Evolutionary conservation across 2,113 vertebrate species (phyloP).

Genomic region (Crotalus helleri): DNA sequence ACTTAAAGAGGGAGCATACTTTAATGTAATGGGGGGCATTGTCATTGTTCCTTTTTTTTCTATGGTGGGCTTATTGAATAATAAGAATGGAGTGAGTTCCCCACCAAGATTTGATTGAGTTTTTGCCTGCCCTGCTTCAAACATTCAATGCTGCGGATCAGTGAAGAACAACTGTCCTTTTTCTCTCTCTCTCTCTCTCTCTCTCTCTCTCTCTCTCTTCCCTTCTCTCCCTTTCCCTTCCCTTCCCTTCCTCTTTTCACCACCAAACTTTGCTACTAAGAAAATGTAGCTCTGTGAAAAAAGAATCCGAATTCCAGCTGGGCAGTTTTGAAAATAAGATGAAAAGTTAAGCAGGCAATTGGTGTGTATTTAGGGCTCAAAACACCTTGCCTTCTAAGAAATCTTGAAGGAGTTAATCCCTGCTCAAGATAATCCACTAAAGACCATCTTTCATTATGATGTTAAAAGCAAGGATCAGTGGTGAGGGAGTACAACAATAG

Average conservation of each 20-base stretch:
- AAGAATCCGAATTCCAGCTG: constrained; percentile 86
- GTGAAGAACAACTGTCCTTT: constrained; percentile 71
- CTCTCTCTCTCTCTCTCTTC: constrained; percentile 43
- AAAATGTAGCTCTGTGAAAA: constrained; percentile 80
- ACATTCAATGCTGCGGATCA: constrained; percentile 69
- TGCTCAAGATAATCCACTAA: constrained; percentile 89
- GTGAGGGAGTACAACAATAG: constrained; percentile 77
- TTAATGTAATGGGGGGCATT: constrained; percentile 19
- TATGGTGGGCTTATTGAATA: constrained; percentile 40
- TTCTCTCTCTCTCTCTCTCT: not conserved
- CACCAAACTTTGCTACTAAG: constrained; percentile 77
- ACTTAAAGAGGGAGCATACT: constrained; percentile 41
- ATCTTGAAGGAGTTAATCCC: constrained; percentile 87
- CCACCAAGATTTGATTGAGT: constrained; percentile 74
- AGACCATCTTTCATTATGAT: constrained; percentile 89
- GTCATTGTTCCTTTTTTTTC: not conserved
- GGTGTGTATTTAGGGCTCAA: constrained; percentile 87
- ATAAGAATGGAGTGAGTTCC: constrained; percentile 56
- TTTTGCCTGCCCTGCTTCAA: constrained; percentile 67
- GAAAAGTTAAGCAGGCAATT: constrained; percentile 85
- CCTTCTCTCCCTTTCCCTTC: not conserved
- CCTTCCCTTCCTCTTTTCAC: constrained; percentile 31
- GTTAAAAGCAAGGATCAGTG: constrained; percentile 85
- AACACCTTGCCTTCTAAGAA: constrained; percentile 86
- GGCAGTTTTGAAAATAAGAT: constrained; percentile 87